Conservation (phyloP, 1,140 invertebrate genomes). For the Hyles vespertilio region DNA sequence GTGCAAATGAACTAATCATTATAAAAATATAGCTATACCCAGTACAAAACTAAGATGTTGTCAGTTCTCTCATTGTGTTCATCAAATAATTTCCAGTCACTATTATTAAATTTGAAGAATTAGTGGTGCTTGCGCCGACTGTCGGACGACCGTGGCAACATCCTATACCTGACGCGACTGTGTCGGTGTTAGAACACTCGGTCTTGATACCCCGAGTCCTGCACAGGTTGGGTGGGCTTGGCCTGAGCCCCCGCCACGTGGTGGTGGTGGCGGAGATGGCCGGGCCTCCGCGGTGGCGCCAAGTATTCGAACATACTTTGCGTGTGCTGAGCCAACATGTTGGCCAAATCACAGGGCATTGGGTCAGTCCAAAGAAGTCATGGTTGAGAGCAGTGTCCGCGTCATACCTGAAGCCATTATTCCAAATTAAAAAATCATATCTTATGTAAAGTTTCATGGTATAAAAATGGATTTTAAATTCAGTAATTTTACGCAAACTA, state of each 20-base stretch:
- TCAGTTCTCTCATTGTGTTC: no score
- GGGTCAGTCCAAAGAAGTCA: conserved; percentile 98
- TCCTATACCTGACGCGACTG: no score
- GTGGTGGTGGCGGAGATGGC: conserved; percentile 83
- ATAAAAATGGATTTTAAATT: no score
- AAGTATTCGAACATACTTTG: conserved; percentile 98
- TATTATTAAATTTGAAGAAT: no score
- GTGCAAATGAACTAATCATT: no score
- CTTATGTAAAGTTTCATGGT: not conserved
- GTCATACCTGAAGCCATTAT: conserved; percentile 77
- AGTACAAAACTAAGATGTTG: conserved; percentile 17
- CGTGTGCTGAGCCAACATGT: conserved; percentile 95
- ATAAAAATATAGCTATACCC: not conserved
- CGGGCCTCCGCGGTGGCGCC: conserved; percentile 86
- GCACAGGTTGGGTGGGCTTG: conserved; percentile 74
- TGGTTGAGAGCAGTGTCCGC: conserved; percentile 96
- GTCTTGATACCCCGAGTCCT: conserved; percentile 85
- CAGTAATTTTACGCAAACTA: no score
- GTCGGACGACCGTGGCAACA: no score
- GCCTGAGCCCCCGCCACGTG: conserved; percentile 77
- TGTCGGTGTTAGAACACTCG: conserved; percentile 80
- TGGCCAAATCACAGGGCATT: conserved; percentile 92
- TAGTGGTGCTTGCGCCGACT: no score
- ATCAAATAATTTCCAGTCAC: no score
- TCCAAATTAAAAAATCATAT: conserved; percentile 1